phyloP scores from a whole-genome alignment of 2,797 vertebrate species.

The Salarias fasciatus region DNA sequence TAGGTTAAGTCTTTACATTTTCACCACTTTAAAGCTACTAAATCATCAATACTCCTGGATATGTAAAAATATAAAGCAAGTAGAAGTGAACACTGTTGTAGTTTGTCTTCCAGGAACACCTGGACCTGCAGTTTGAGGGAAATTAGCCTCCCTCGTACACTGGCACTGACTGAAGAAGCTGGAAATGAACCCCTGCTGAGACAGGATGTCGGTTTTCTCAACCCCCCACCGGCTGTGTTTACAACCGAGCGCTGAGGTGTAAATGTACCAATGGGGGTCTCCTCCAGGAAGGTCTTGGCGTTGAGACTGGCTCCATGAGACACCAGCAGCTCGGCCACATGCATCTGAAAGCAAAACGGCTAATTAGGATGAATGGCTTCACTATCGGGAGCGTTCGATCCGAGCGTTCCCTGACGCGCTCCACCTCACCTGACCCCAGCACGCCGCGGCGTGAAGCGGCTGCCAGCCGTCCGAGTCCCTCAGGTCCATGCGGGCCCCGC shows the following conservation, averaged over 20 bases:
- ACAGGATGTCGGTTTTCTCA: slow-evolving; percentile 11
- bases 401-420: slow-evolving; percentile 39
- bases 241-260: slow-evolving; percentile 6
- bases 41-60: not conserved
- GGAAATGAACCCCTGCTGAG: slow-evolving; percentile 5
- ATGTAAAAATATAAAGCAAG: too few species aligned
- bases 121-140: slow-evolving; percentile 3
- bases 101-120: not conserved
- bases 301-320: slow-evolving; percentile 95
- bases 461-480: slow-evolving; percentile 96
- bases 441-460: slow-evolving; percentile 94
- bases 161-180: slow-evolving; percentile 16
- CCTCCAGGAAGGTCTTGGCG: slow-evolving; percentile 93
- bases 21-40: too few species aligned
- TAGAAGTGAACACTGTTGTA: not conserved
- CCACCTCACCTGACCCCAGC: slow-evolving; percentile 97
- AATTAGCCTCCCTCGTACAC: not conserved
- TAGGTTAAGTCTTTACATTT: too few species aligned
- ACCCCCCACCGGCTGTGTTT: not conserved
- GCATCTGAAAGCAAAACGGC: slow-evolving; percentile 84
- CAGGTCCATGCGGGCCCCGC: slow-evolving; percentile 89
- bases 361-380: too few species aligned
- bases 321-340: slow-evolving; percentile 93
- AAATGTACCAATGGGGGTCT: slow-evolving; percentile 94
- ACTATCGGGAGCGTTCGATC: too few species aligned